Evolutionary conservation across 2,797 vertebrate species (phyloP), one percentile per base, ranked within the genome.

Genomic region (Myioborus melanocephalus): DNA sequence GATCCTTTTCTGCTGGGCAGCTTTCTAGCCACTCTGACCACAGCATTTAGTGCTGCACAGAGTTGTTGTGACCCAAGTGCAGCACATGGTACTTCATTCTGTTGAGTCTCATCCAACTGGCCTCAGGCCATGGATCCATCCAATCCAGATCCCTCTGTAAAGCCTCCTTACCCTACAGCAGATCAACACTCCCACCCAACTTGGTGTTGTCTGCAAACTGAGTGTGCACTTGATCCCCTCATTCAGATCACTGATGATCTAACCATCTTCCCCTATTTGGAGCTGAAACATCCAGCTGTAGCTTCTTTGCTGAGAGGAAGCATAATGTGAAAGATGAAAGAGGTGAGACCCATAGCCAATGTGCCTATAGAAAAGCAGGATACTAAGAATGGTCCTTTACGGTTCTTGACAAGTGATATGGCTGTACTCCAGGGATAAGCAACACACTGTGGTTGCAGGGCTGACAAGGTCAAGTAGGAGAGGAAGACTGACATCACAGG

Each of bases 1-100:
- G 37, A 19, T 68, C 21, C 8, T 83, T 83, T 59, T 68, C 57
- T 6, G 0, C 5, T 3, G 1, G 24, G 28, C 17, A 47, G 19
- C 9, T 86, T 72, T 64, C 34, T 23, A 66, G 32, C 28, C 26
- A 13, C 17, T 82, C 37, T 43, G 60, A 50, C 46, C 16, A 6
- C 56, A 24, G 26, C 4, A 4, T 63, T 22, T 37, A 68, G 9
- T 0, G 0, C 12, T 64, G 6, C 4, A 0, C 30, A 23, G 10
- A 19, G 16, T 50, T 81, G 28, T 26, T 46, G 23, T 57, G 47
- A 63, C 5, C 2, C 3, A 81, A 10, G 8, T 16, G 37, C 52
- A 81, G 20, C 10, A 61, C 37, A 1, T 0, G 0, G 34, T 15
- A 41, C 9, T 52, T 21, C 4, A 12, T 27, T 52, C 64, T 65